These are phyloP conservation scores for Drosophila buzzatii DNA, from an alignment of 2,888 invertebrate genomes.

Conservation along the genomic window DNA sequence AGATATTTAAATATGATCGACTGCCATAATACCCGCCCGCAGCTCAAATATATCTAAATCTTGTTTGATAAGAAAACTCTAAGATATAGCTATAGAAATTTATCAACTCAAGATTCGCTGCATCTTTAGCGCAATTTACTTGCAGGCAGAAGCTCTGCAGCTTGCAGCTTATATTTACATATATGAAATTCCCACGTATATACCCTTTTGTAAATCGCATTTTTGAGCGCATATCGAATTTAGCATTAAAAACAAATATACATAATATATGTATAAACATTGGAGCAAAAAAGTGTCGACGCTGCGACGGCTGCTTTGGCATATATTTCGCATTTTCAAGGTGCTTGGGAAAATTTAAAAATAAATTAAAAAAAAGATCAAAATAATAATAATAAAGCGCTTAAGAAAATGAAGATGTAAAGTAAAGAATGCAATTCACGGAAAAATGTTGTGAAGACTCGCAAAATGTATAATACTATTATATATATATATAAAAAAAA, in stretches of 20 bases:
- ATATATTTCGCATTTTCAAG: conserved; percentile 10
- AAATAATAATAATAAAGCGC: neutral
- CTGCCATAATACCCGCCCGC: neutral
- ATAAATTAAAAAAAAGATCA: neutral
- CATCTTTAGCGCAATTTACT: no score
- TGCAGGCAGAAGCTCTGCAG: neutral
- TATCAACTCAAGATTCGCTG: no score
- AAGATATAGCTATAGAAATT: no score
- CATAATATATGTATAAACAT: conserved; percentile 10
- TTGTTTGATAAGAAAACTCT: neutral
- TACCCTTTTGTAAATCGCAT: no score
- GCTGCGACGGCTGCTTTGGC: neutral
- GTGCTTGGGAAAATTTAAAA: conserved; percentile 1
- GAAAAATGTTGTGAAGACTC: neutral
- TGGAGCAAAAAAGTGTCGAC: conserved; percentile 12
- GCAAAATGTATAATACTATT: neutral
- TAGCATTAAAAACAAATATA: neutral
- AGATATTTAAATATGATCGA: neutral
- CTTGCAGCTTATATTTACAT: neutral
- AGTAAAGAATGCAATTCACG: neutral
- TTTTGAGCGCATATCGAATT: neutral
- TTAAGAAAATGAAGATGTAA: neutral
- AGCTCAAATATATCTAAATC: neutral
- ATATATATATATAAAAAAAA: no score
- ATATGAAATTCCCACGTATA: neutral